Base-by-base conservation (phyloP, 2,888 invertebrate genomes). In the Cerceris ruficornis region DNA sequence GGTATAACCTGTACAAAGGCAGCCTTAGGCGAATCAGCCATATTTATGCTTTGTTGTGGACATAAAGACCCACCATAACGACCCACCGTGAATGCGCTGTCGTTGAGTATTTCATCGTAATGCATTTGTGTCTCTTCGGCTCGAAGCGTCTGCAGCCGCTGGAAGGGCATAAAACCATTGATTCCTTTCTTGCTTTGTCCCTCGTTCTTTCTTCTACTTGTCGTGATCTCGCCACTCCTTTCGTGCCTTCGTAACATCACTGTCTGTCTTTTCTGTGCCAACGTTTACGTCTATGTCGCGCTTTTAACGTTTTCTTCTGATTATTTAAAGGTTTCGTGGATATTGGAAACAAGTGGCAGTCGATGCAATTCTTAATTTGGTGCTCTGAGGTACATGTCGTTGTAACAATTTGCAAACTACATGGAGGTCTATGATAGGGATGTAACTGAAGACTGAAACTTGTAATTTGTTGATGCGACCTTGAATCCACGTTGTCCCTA, bases 31-130 rank as follows among this genome's bases (percentile, higher is more conserved):
- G 87, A 88, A 90, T 89, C 89, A 87, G 87, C 86, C 84, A 86
- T 90, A 91, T 90, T 91, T 90, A 89, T 88, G 90, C 87, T 90
- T 90, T 90, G 90, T 90, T 88, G 89, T 88, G 88, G 84, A 86
- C 86, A 90, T 91, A 89, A 90, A 90, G 88, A 90, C 84, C 84
- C 77, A 84, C 86, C 84, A 82, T 90, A 88, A 89, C 88, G 87
- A 89, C 83, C 85, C 64, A 68, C 78, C 68, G 62, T 78, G 78
- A 82, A 82, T 81, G 61, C 78, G 57, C 86, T 86, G 86, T 89
- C 89, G 86, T 89, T 90, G 87, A 90, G 88, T 88, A 89, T 89
- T 89, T 90, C 89, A 89, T 88, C 90, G 86, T 81, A 83, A 84
- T 83, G 88, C 83, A 85, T 85, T 86, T 84, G 82, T 83, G 86